These are phyloP conservation scores for Salpingus planirostris DNA, from an alignment of 2,888 invertebrate species.

Conservation along the genomic window DNA sequence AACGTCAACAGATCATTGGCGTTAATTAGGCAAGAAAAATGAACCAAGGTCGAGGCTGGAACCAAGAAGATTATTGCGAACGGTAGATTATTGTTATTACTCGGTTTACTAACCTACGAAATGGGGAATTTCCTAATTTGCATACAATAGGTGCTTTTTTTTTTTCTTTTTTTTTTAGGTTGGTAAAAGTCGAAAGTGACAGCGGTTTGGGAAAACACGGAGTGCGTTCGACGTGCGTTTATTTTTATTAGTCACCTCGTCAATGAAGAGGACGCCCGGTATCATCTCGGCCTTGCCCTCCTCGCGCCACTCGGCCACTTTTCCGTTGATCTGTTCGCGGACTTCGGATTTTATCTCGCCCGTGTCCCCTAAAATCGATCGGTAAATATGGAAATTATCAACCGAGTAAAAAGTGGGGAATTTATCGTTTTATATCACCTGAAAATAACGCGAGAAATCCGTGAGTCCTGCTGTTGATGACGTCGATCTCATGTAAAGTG, in stretches of 20 bases:
- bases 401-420: no score
- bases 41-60: no score
- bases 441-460: conserved; percentile 97
- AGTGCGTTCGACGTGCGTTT: neutral
- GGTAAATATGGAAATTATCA: no score
- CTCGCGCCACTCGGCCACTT: conserved; percentile 93
- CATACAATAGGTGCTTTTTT: neutral
- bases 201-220: neutral
- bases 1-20: no score
- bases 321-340: conserved; percentile 94
- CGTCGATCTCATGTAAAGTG: conserved; percentile 97
- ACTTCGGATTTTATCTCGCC: conserved; percentile 98
- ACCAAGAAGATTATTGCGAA: no score
- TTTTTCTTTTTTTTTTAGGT: neutral
- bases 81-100: no score
- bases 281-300: conserved; percentile 99
- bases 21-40: no score
- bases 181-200: no score
- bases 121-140: no score
- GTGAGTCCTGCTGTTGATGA: conserved; percentile 96
- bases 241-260: conserved; percentile 59
- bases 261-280: conserved; percentile 94
- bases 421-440: conserved; percentile 41
- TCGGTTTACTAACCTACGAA: no score
- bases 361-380: conserved; percentile 96